Conservation (phyloP, 2,888 invertebrate species). For the Lobophora halterata region DNA sequence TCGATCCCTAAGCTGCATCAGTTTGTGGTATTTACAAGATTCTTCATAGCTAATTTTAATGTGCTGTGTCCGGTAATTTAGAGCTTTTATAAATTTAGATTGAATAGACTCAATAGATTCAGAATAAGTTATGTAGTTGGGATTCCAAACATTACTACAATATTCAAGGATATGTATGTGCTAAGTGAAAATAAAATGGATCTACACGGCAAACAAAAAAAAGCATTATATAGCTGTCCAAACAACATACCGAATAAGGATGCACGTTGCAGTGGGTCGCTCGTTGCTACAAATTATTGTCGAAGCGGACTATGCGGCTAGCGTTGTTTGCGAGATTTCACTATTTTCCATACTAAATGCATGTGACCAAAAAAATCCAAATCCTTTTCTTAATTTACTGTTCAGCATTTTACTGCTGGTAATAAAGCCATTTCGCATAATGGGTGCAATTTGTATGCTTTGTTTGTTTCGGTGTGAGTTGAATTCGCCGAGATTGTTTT, state of each 20-base stretch:
- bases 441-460: slow-evolving; percentile 19
- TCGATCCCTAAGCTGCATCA: too few species aligned
- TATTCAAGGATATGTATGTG: too few species aligned
- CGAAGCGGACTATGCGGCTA: slow-evolving; percentile 35
- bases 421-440: slow-evolving; percentile 25
- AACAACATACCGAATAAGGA: slow-evolving; percentile 35
- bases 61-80: too few species aligned
- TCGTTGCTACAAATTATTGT: slow-evolving; percentile 50
- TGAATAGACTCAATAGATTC: too few species aligned
- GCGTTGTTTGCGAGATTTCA: slow-evolving; percentile 41
- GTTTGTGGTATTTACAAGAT: too few species aligned
- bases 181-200: too few species aligned
- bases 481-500: neutral
- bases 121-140: too few species aligned
- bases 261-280: slow-evolving; percentile 34
- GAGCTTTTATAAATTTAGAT: too few species aligned
- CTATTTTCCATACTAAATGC: slow-evolving; percentile 46
- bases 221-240: slow-evolving; percentile 4
- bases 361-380: slow-evolving; percentile 37
- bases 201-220: too few species aligned
- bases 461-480: slow-evolving; percentile 5
- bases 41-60: too few species aligned
- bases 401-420: slow-evolving; percentile 26
- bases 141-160: too few species aligned
- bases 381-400: slow-evolving; percentile 38